Conservation (phyloP, 1,140 invertebrate genomes). For the Drosophila varians region DNA sequence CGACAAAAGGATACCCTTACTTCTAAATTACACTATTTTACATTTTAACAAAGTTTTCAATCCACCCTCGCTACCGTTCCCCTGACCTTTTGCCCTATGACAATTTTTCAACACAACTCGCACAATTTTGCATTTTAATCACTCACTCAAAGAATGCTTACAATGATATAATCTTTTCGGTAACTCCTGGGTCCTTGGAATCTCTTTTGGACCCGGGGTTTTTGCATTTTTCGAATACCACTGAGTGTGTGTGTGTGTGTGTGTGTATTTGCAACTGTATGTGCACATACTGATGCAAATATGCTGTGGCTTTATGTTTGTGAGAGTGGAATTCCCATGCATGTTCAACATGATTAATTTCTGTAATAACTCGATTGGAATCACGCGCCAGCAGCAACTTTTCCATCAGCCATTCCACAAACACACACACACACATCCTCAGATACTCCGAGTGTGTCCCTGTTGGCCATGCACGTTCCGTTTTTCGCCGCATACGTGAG, state of each 20-base stretch:
- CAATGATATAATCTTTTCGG: slow-evolving; percentile 72
- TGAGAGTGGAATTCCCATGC: slow-evolving; percentile 76
- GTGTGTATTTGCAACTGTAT: neutral
- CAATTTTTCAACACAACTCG: slow-evolving; percentile 52
- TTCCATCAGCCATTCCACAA: slow-evolving; percentile 75
- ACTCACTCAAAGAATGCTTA: slow-evolving; percentile 79
- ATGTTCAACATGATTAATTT: slow-evolving; percentile 82
- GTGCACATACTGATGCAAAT: slow-evolving; percentile 72
- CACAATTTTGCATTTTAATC: slow-evolving; percentile 68
- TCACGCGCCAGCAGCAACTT: slow-evolving; percentile 80
- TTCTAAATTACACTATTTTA: neutral
- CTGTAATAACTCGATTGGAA: slow-evolving; percentile 82
- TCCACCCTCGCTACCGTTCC: neutral
- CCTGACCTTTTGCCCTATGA: slow-evolving; percentile 13
- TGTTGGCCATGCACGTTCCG: slow-evolving; percentile 66
- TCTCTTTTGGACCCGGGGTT: slow-evolving; percentile 23
- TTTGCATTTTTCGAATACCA: slow-evolving; percentile 24
- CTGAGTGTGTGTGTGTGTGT: neutral
- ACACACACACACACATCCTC: slow-evolving; percentile 19
- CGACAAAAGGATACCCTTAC: neutral
- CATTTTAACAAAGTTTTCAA: neutral
- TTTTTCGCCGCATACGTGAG: slow-evolving; percentile 69
- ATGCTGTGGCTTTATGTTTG: slow-evolving; percentile 51
- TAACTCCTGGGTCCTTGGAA: slow-evolving; percentile 18
- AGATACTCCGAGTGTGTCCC: slow-evolving; percentile 31